Percentiles rank a stretch among this genome's conserved stretches.
Conservation (phyloP, 2,888 invertebrate genomes). For the Phania funesta region DNA sequence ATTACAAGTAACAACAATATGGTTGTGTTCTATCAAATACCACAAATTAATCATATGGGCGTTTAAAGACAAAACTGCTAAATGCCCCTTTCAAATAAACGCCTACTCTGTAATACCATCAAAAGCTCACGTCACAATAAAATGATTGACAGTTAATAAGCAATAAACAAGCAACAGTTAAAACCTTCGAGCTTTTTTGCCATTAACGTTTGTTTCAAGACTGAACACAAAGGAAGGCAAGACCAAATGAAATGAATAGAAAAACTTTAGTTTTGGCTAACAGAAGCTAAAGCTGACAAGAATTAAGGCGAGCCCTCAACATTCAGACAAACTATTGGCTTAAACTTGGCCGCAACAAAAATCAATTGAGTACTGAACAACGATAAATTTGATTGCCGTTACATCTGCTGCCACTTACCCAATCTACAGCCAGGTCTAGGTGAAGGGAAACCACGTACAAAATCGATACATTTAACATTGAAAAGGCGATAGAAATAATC, state of each 20-base stretch:
- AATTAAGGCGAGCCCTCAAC: constrained; percentile 36
- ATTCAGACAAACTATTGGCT: not conserved
- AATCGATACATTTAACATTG: constrained; percentile 92
- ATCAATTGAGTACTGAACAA: constrained; percentile 2
- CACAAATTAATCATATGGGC: constrained; percentile 47
- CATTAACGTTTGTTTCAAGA: not conserved
- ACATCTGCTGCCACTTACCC: constrained; percentile 81
- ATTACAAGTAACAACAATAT: no score
- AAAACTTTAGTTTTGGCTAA: not conserved
- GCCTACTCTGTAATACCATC: constrained; percentile 40
- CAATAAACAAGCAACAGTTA: not conserved
- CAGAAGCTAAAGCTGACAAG: not conserved
- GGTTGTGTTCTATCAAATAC: not conserved
- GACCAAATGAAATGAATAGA: not conserved
- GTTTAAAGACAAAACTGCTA: constrained; percentile 39
- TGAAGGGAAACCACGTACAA: constrained; percentile 93
- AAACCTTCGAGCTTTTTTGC: not conserved
- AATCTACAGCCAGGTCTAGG: constrained; percentile 92
- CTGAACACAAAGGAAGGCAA: not conserved
- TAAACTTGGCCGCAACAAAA: constrained; percentile 5
- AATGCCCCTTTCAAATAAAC: constrained; percentile 43
- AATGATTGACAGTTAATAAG: constrained; percentile 35
- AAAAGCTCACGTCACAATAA: not conserved
- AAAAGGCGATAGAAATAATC: constrained; percentile 94
- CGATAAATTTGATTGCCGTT: not conserved